Conservation (phyloP, 2,797 vertebrate genomes). For the Chaunax sp. region DNA sequence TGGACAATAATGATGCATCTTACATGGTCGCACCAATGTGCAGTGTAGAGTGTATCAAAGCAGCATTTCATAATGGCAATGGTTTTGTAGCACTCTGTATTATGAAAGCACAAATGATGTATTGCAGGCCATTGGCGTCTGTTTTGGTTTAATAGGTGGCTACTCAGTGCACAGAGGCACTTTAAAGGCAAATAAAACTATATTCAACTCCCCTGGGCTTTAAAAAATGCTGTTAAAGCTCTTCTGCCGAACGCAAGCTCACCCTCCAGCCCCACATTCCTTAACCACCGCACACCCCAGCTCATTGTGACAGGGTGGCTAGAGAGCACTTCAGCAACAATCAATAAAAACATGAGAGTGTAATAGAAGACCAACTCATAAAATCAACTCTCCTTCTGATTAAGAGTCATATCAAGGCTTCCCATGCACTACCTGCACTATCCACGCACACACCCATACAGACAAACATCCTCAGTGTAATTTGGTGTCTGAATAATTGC, state of each 20-base stretch:
- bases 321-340: slow-evolving; percentile 47
- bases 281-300: slow-evolving; percentile 33
- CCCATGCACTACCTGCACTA: background rate
- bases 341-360: slow-evolving; percentile 65
- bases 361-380: slow-evolving; percentile 53
- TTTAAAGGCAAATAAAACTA: slow-evolving; percentile 68
- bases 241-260: slow-evolving; percentile 48
- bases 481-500: slow-evolving; percentile 13
- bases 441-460: slow-evolving; percentile 7
- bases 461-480: background rate
- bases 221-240: slow-evolving; percentile 65
- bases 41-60: slow-evolving; percentile 21
- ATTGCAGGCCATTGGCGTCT: slow-evolving; percentile 20
- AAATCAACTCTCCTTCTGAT: slow-evolving; percentile 62
- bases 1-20: slow-evolving; percentile 61
- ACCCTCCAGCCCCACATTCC: slow-evolving; percentile 5
- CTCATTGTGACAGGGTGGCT: slow-evolving; percentile 30
- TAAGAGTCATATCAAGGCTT: slow-evolving; percentile 26
- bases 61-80: slow-evolving; percentile 36
- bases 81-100: slow-evolving; percentile 23
- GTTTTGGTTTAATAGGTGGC: slow-evolving; percentile 45
- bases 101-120: slow-evolving; percentile 30
- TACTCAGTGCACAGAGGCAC: slow-evolving; percentile 21
- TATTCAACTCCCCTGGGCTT: slow-evolving; percentile 52
- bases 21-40: slow-evolving; percentile 41